These are phyloP conservation scores for Pasiphila rectangulata DNA, from an alignment of 2,888 invertebrate genomes.

Conservation along the genomic window DNA sequence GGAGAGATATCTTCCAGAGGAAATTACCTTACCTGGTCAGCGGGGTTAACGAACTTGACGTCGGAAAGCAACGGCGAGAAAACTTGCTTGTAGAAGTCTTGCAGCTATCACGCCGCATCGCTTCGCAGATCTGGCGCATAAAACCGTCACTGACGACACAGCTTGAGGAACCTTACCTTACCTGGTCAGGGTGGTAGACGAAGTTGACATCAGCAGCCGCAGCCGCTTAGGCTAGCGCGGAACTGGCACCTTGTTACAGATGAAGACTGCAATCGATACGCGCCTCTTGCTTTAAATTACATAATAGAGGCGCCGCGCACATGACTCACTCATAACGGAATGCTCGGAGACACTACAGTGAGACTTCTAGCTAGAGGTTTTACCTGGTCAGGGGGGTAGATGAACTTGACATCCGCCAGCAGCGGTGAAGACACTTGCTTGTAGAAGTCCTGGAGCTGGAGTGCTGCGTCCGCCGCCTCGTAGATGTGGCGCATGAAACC, in stretches of 20 bases:
- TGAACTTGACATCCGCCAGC: conserved; percentile 83
- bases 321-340: too few relatives aligned
- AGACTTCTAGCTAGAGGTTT: not conserved
- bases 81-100: conserved; percentile 85
- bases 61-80: conserved; percentile 82
- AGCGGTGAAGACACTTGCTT: conserved; percentile 85
- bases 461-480: conserved; percentile 84
- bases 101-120: conserved; percentile 84
- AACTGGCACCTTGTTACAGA: too few relatives aligned
- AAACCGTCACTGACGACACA: conserved; percentile 86
- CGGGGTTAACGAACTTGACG: conserved; percentile 62
- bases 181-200: too few relatives aligned
- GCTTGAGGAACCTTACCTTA: too few relatives aligned
- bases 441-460: conserved; percentile 85
- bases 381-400: conserved; percentile 80
- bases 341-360: too few relatives aligned
- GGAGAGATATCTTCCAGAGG: too few relatives aligned
- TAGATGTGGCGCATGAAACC: conserved; percentile 87
- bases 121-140: conserved; percentile 86
- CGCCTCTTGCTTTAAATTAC: too few relatives aligned
- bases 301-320: too few relatives aligned
- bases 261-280: too few relatives aligned
- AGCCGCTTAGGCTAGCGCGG: too few relatives aligned
- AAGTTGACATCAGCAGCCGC: too few relatives aligned
- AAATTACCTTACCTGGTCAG: conserved; percentile 68